Evolutionary conservation across 2,888 invertebrate species (phyloP).

Genomic region (Stenotaenia linearis): DNA sequence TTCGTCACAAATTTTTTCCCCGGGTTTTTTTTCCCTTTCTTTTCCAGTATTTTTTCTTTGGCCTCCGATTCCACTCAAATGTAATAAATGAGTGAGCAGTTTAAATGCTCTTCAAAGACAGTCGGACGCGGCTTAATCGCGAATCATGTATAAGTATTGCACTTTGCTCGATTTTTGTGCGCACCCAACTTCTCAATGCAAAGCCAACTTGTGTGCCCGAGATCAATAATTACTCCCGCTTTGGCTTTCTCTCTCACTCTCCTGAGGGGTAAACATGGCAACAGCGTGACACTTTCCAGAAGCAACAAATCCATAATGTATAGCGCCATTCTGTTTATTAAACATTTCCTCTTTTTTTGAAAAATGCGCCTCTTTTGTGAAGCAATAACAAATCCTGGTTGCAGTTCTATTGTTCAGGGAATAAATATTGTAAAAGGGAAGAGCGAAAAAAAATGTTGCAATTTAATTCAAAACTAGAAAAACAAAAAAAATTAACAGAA

Average conservation of each 20-base stretch:
- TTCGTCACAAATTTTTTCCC: not conserved
- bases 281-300: constrained; percentile 28
- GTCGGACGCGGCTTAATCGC: not conserved
- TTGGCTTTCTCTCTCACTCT: not conserved
- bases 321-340: not conserved
- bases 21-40: not conserved
- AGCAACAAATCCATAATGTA: constrained; percentile 27
- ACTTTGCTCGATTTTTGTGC: not conserved
- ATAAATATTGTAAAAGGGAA: not conserved
- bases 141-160: not conserved
- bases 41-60: not conserved
- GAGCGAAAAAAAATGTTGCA: not conserved
- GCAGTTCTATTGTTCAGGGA: not conserved
- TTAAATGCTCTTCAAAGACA: not conserved
- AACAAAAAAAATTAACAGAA: not conserved
- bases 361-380: constrained; percentile 2
- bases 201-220: not conserved
- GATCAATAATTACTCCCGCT: constrained; percentile 28
- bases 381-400: not conserved
- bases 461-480: not conserved
- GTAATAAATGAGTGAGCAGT: not conserved
- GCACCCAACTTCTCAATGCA: not conserved
- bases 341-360: not conserved
- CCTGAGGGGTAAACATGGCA: constrained; percentile 26
- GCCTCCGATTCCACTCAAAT: not conserved